phyloP scores from a whole-genome alignment of 2,888 invertebrate genomes.

The Tetheella fluctuosa region DNA sequence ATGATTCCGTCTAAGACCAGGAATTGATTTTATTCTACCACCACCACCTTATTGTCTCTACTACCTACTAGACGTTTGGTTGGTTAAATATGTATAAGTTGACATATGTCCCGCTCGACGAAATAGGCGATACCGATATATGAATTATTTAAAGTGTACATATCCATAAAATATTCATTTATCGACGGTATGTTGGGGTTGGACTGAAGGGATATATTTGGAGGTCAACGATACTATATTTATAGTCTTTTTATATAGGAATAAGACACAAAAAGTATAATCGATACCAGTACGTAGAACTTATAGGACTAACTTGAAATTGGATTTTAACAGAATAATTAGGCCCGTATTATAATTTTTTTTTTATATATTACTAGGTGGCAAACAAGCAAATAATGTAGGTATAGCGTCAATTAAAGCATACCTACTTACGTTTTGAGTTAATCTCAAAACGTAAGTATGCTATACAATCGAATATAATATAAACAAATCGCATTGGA shows the following conservation, averaged over 20 bases:
- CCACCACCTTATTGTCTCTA: constrained; percentile 57
- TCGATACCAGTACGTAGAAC: background rate
- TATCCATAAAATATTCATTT: constrained; percentile 47
- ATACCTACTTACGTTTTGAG: too few relatives aligned
- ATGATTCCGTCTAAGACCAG: constrained; percentile 56
- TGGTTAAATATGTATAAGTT: constrained; percentile 65
- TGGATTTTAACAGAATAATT: too few relatives aligned
- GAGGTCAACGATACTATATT: constrained; percentile 16
- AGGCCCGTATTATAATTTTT: too few relatives aligned
- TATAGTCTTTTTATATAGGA: background rate
- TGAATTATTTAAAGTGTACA: constrained; percentile 58
- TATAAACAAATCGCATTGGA: too few relatives aligned
- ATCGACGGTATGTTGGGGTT: constrained; percentile 34
- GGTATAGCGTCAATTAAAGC: too few relatives aligned
- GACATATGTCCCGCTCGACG: constrained; percentile 39
- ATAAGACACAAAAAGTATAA: background rate
- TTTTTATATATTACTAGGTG: too few relatives aligned
- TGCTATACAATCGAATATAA: too few relatives aligned
- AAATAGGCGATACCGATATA: constrained; percentile 49
- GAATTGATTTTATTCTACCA: constrained; percentile 56
- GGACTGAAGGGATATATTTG: constrained; percentile 22
- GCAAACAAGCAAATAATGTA: too few relatives aligned
- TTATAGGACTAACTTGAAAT: too few relatives aligned
- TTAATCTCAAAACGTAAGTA: too few relatives aligned
- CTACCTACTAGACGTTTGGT: constrained; percentile 50